Conservation (phyloP, 1,140 invertebrate genomes). For the Subanguina moxae region DNA sequence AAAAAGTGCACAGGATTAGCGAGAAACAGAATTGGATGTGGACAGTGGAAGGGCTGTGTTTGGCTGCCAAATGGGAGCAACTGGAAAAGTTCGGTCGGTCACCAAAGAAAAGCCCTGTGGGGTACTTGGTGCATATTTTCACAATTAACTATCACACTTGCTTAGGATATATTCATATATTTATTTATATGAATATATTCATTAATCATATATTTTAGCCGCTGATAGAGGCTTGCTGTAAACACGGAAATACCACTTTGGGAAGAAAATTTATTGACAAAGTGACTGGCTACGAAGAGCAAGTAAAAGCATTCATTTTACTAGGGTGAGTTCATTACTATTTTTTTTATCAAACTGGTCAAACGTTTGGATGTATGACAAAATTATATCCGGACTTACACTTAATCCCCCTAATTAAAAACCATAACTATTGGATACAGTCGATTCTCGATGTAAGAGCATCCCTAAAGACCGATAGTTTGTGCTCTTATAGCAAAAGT, state of each 20-base stretch:
- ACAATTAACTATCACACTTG: too few species aligned
- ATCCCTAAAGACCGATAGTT: too few species aligned
- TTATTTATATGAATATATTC: background rate
- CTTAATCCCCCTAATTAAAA: too few species aligned
- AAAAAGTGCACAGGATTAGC: slow-evolving; percentile 24
- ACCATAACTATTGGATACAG: too few species aligned
- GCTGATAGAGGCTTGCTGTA: slow-evolving; percentile 15
- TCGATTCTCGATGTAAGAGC: too few species aligned
- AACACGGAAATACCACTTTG: slow-evolving; percentile 23
- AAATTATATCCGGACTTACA: too few species aligned
- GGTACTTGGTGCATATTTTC: too few species aligned
- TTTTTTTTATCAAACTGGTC: too few species aligned
- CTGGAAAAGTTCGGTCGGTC: slow-evolving; percentile 26
- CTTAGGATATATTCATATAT: too few species aligned
- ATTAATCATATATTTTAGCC: slow-evolving; percentile 15
- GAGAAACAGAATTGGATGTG: slow-evolving; percentile 31
- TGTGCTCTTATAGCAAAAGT: too few species aligned
- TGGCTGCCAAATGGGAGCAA: slow-evolving; percentile 28
- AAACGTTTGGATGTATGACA: too few species aligned
- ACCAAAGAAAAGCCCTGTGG: slow-evolving; percentile 22
- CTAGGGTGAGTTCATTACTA: slow-evolving; percentile 4
- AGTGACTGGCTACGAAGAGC: slow-evolving; percentile 21
- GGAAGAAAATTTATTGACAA: slow-evolving; percentile 27
- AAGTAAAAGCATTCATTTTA: slow-evolving; percentile 23
- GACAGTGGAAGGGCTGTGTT: slow-evolving; percentile 24